Conservation (phyloP, 2,888 invertebrate genomes). For the Spicauda simplicius region DNA sequence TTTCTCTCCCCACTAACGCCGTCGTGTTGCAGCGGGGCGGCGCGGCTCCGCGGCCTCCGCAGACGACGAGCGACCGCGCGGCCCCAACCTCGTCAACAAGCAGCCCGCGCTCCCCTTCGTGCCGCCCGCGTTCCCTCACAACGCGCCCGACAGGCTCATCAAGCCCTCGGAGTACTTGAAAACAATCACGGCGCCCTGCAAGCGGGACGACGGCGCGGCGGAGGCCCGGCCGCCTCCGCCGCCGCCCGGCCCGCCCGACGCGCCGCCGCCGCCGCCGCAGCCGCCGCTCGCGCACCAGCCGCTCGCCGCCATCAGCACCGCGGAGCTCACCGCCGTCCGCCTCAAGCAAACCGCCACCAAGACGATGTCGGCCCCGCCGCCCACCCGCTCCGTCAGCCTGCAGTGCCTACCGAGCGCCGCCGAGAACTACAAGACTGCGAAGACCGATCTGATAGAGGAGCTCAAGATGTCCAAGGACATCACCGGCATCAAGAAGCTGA, state of each 20-base stretch:
- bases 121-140: constrained; percentile 94
- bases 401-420: constrained; percentile 87
- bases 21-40: constrained; percentile 72
- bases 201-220: constrained; percentile 80
- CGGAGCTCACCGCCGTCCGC: constrained; percentile 93
- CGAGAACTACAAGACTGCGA: constrained; percentile 90
- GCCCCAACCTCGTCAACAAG: constrained; percentile 91
- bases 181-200: constrained; percentile 89
- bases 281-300: constrained; percentile 85
- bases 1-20: constrained; percentile 70
- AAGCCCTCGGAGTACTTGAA: constrained; percentile 96
- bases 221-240: constrained; percentile 86
- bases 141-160: constrained; percentile 93
- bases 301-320: constrained; percentile 94
- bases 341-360: constrained; percentile 91
- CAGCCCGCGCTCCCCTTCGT: constrained; percentile 95
- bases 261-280: constrained; percentile 68
- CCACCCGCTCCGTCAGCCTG: constrained; percentile 89
- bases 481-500: constrained; percentile 96
- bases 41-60: constrained; percentile 72
- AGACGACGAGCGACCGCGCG: constrained; percentile 83
- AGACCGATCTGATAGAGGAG: constrained; percentile 95
- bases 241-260: constrained; percentile 76
- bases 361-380: constrained; percentile 91
- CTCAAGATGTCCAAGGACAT: constrained; percentile 96